phyloP scores from a whole-genome alignment of 2,113 vertebrate genomes.

The Emydura subglobosa region DNA sequence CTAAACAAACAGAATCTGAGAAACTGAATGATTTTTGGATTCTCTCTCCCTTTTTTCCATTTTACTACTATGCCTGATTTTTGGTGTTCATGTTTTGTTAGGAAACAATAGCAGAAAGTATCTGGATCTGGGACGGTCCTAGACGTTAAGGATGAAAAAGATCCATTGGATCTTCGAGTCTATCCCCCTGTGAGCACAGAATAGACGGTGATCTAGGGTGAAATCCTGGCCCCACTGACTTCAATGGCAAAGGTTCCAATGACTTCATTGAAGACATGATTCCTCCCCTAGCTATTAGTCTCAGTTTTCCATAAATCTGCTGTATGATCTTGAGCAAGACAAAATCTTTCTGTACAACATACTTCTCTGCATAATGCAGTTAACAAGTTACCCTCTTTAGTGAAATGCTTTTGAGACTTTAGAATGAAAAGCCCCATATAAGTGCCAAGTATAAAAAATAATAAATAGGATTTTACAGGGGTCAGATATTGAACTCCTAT shows the following conservation, averaged over 20 bases:
- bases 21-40: not conserved
- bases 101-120: not conserved
- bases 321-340: accelerated
- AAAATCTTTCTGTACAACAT: not conserved
- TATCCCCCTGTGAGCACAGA: not conserved
- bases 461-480: not conserved
- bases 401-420: accelerated
- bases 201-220: not conserved
- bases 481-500: not conserved
- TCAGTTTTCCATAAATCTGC: not conserved
- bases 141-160: not conserved
- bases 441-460: accelerated
- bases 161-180: not conserved
- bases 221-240: not conserved
- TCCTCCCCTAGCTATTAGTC: not conserved
- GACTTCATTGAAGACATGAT: not conserved
- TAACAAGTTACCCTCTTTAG: not conserved
- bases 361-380: accelerated
- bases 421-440: accelerated
- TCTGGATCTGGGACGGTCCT: not conserved
- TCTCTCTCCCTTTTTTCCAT: not conserved
- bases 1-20: not conserved
- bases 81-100: not conserved
- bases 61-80: not conserved
- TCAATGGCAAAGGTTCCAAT: not conserved